These are phyloP conservation scores for Chirona hameri DNA, from an alignment of 2,888 invertebrate genomes.

Conservation along the genomic window DNA sequence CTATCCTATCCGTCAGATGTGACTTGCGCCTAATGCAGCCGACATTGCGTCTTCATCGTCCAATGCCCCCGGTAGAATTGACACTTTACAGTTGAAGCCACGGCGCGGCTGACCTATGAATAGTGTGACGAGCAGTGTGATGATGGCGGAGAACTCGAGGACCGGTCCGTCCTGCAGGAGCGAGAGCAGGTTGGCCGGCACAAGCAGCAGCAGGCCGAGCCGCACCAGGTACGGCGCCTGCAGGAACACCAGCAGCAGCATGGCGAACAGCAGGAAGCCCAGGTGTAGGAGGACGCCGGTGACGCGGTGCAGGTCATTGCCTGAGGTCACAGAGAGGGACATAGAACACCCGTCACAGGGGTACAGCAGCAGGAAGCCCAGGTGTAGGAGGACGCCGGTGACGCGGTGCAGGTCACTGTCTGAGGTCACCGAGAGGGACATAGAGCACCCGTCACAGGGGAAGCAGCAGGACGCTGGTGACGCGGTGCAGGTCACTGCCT, in stretches of 20 bases:
- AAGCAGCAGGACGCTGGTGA: conserved; percentile 34
- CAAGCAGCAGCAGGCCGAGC: conserved; percentile 31
- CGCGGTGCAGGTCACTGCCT: conserved; percentile 37
- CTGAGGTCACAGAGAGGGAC: conserved; percentile 28
- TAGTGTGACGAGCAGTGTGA: background rate
- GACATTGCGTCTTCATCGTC: too few relatives aligned
- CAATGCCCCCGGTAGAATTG: too few relatives aligned
- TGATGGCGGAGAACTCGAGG: conserved; percentile 25
- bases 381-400: conserved; percentile 35
- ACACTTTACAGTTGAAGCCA: too few relatives aligned
- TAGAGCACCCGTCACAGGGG: too few relatives aligned
- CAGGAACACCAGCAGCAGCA: conserved; percentile 37
- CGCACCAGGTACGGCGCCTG: conserved; percentile 33
- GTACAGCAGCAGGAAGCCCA: conserved; percentile 35
- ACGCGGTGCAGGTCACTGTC: conserved; percentile 36
- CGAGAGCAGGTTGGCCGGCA: conserved; percentile 33
- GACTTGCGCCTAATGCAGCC: too few relatives aligned
- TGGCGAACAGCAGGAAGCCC: conserved; percentile 37
- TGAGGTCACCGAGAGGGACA: conserved; percentile 1
- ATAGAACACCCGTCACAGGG: too few relatives aligned
- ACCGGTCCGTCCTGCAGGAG: conserved; percentile 31
- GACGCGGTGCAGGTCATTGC: conserved; percentile 35
- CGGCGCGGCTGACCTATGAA: background rate
- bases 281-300: conserved; percentile 35
- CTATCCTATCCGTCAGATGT: too few relatives aligned